Percentiles rank a stretch among this genome's conserved stretches.
Conservation (phyloP, 2,888 invertebrate genomes). For the Dolichomitus sp. region DNA sequence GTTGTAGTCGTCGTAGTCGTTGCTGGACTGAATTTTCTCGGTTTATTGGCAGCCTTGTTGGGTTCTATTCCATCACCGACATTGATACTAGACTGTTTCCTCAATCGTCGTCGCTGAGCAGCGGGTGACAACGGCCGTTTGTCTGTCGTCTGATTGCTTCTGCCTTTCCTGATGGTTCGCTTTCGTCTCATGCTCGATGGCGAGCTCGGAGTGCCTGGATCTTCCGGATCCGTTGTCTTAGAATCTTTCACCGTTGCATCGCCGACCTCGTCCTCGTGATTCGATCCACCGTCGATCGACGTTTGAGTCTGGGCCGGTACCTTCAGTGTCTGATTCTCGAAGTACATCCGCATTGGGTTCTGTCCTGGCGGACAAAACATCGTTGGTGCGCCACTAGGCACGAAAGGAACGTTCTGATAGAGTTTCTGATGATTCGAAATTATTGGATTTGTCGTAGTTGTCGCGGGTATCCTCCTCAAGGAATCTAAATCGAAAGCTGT, state of each 20-base stretch:
- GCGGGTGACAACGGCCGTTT: conserved; percentile 66
- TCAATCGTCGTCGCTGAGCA: conserved; percentile 73
- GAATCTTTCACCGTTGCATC: conserved; percentile 40
- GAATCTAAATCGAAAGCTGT: conserved; percentile 75
- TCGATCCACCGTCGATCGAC: conserved; percentile 75
- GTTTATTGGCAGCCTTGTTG: conserved; percentile 45
- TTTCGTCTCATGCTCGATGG: conserved; percentile 58
- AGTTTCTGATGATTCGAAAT: conserved; percentile 68
- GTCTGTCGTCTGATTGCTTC: conserved; percentile 48
- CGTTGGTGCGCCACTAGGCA: conserved; percentile 65
- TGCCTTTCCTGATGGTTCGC: conserved; percentile 62
- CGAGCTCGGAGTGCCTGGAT: conserved; percentile 43
- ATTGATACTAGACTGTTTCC: conserved; percentile 76
- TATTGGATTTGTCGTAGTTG: conserved; percentile 69
- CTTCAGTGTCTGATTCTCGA: conserved; percentile 73
- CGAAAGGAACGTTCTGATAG: conserved; percentile 78
- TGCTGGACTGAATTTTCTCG: conserved; percentile 59
- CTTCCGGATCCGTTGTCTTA: conserved; percentile 58
- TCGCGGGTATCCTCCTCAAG: conserved; percentile 68
- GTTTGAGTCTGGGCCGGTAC: conserved; percentile 81
- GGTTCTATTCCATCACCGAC: conserved; percentile 70
- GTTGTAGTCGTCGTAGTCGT: conserved; percentile 65
- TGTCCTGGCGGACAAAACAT: conserved; percentile 65
- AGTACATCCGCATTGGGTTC: conserved; percentile 68
- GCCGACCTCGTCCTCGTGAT: conserved; percentile 66